Conservation (phyloP, 2,797 vertebrate genomes). For the Liparis tanakae region DNA sequence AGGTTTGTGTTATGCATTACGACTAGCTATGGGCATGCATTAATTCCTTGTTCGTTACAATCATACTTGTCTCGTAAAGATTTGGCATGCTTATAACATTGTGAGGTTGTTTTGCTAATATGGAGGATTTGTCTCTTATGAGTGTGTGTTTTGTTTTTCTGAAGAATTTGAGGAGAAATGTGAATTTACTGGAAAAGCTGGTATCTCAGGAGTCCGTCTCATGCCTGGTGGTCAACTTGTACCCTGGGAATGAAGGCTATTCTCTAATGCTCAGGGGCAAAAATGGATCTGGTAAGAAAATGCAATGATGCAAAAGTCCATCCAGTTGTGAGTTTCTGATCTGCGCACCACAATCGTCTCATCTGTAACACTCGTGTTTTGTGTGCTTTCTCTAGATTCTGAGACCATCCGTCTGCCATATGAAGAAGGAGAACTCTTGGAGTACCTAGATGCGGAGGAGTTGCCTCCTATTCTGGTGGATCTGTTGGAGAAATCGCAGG, state of each 20-base stretch:
- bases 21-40: neutral
- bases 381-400: conserved; percentile 85
- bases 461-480: conserved; percentile 98
- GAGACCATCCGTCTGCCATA: conserved; percentile 98
- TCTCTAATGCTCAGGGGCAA: conserved; percentile 99
- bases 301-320: neutral
- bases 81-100: neutral
- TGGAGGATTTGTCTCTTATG: neutral
- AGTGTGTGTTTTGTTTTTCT: conserved; percentile 39
- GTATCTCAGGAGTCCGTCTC: conserved; percentile 96
- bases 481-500: conserved; percentile 99
- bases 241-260: conserved; percentile 98
- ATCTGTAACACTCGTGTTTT: conserved; percentile 5
- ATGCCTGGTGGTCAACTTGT: conserved; percentile 97
- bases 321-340: neutral
- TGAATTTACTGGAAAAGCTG: conserved; percentile 98
- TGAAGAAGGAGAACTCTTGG: conserved; percentile 96
- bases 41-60: neutral
- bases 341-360: neutral
- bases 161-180: conserved; percentile 98
- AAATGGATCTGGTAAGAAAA: conserved; percentile 94
- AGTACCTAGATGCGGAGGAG: conserved; percentile 98
- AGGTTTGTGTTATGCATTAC: conserved; percentile 85
- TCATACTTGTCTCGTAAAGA: neutral
- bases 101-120: neutral